phyloP scores from a whole-genome alignment of 2,888 invertebrate species.

The Glyphotaelius pellucidus region DNA sequence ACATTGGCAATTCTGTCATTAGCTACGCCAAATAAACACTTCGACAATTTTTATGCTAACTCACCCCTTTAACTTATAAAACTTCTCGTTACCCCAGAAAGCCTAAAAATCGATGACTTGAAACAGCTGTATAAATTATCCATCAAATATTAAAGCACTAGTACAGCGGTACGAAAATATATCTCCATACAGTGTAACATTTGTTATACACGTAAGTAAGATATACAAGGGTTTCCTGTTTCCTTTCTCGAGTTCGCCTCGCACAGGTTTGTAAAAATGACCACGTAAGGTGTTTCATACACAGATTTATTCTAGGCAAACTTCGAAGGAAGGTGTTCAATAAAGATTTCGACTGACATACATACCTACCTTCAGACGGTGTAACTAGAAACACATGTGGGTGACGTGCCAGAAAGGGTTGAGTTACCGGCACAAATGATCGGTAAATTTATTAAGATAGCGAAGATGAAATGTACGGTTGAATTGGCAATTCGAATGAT shows the following conservation, averaged over 20 bases:
- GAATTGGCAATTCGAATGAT: neutral
- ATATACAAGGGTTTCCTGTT: conserved; percentile 41
- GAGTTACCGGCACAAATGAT: neutral
- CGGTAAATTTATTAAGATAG: neutral
- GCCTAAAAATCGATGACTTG: neutral
- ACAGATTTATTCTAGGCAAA: conserved; percentile 59
- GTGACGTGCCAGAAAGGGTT: conserved; percentile 45
- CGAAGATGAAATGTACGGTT: neutral
- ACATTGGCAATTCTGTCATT: no score
- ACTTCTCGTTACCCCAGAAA: neutral
- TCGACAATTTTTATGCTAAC: no score
- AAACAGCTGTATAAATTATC: neutral
- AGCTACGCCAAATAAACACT: neutral
- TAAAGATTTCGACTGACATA: conserved; percentile 59
- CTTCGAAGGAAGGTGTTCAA: conserved; percentile 61
- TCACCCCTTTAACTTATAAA: neutral
- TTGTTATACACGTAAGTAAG: conserved; percentile 31
- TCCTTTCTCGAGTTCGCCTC: conserved; percentile 38
- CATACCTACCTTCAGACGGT: neutral
- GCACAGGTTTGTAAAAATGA: conserved; percentile 59
- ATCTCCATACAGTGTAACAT: conserved; percentile 9
- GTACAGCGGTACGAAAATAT: neutral
- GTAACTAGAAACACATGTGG: conserved; percentile 47
- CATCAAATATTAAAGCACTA: neutral
- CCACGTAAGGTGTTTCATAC: conserved; percentile 65